A percentile compares a stretch with the other conserved stretches of the same genome.
Evolutionary conservation across 2,113 vertebrate species (phyloP).

Genomic region (Telmatochromis sp.): DNA sequence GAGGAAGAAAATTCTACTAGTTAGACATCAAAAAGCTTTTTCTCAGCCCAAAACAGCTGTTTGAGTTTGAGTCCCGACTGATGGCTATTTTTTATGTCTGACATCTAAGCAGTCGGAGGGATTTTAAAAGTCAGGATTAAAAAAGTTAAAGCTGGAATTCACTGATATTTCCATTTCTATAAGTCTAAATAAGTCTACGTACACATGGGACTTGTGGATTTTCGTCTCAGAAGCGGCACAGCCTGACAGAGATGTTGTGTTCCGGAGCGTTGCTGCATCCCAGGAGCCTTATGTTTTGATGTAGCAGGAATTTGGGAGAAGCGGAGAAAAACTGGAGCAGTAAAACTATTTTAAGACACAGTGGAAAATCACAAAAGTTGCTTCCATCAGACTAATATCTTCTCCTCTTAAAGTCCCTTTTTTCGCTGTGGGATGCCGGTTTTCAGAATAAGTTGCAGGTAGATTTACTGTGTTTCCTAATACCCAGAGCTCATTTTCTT

Average conservation of each 20-base stretch:
- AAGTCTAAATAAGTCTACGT: background rate
- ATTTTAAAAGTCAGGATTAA: background rate
- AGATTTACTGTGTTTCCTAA: background rate
- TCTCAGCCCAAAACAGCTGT: background rate
- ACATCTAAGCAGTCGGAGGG: background rate
- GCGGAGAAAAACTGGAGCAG: conserved; percentile 13
- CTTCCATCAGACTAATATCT: background rate
- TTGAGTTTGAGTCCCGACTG: background rate
- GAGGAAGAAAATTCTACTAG: background rate
- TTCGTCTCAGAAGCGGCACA: conserved; percentile 5
- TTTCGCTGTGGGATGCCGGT: background rate
- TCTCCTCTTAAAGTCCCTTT: background rate
- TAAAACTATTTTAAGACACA: background rate
- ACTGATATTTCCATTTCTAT: background rate
- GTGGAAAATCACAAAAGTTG: background rate
- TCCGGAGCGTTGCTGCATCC: conserved; percentile 20
- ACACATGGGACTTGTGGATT: conserved; percentile 7
- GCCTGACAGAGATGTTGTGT: background rate
- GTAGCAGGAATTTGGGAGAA: conserved; percentile 2
- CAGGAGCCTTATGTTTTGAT: conserved; percentile 43
- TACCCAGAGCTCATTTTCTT: background rate
- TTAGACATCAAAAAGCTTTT: background rate
- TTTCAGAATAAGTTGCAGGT: background rate
- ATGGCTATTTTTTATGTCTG: background rate
- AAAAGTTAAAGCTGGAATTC: background rate